Evolutionary conservation across 1,140 invertebrate genomes (phyloP), one percentile per base, ranked within the genome.

Genomic region (Leptopilina clavipes): DNA sequence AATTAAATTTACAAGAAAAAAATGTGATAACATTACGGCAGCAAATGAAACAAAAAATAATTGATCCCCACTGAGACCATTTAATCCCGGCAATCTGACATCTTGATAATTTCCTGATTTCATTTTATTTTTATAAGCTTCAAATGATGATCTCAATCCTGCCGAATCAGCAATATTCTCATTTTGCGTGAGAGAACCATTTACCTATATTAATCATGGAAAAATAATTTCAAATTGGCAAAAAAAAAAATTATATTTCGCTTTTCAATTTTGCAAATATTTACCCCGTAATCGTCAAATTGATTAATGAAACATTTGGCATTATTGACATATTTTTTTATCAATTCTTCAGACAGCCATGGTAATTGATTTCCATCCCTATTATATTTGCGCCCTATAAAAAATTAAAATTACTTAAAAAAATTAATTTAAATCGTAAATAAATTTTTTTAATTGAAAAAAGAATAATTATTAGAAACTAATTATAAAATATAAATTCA

Each of bases 251-350:
- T n/a, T n/a, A n/a, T n/a, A n/a, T n/a, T n/a, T n/a, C n/a, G n/a
- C n/a, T n/a, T n/a, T n/a, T n/a, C n/a, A n/a, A n/a, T n/a, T n/a
- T n/a, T 44, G 43, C 8, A 48, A 48, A 48, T 48, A 73, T 56
- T 74, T 79, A 81, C 80, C 44, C 76, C 76, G 71, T 81, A 81
- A 44, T 81, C 75, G 14, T 79, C 74, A 25, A 76, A 79, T 22
- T 79, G 77, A 9, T 77, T 72, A 0, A 81, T 45, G 19, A 81
- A 65, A n/a, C 80, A 81, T 5, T 77, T 7, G 0, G 72, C 44
- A 70, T 78, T 81, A 6, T 75, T 56, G 0, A 72, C 37, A 54
- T 77, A 81, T 45, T 74, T 73, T 2, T 77, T 9, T 0, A 48
- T 22, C 72, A 74, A 76, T 8, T 74, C 43, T 74, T 81, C n/a